phyloP scores from a whole-genome alignment of 2,113 vertebrate genomes.

The Synodontis membranacea region DNA sequence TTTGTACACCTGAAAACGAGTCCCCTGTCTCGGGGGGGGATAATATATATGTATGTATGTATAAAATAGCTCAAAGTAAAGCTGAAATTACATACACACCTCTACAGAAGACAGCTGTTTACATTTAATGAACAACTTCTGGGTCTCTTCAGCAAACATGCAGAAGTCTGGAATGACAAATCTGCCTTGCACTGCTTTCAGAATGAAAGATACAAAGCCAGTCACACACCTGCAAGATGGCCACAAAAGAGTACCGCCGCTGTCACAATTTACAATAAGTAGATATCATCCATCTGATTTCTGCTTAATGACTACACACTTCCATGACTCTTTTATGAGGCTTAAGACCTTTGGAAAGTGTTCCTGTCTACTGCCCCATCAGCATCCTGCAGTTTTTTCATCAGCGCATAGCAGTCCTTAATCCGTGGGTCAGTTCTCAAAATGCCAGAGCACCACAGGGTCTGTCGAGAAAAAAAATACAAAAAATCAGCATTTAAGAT shows the following conservation, averaged over 20 bases:
- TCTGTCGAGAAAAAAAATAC: conserved; percentile 50
- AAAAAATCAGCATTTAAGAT: background rate
- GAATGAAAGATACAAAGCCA: conserved; percentile 67
- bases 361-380: conserved; percentile 64
- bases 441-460: conserved; percentile 67
- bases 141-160: conserved; percentile 68
- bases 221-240: conserved; percentile 62
- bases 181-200: conserved; percentile 70
- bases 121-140: conserved; percentile 70
- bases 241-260: conserved; percentile 5
- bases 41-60: background rate
- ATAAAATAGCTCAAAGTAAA: background rate
- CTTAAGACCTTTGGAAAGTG: conserved; percentile 66
- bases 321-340: background rate
- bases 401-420: conserved; percentile 66
- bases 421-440: conserved; percentile 67
- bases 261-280: background rate
- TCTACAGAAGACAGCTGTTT: conserved; percentile 66
- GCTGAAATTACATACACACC: conserved; percentile 48
- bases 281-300: background rate
- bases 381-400: conserved; percentile 66
- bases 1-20: background rate
- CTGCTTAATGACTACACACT: background rate
- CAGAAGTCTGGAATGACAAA: conserved; percentile 71
- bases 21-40: background rate